phyloP scores from a whole-genome alignment of 1,140 invertebrate species.

The Coboldia fuscipes region DNA sequence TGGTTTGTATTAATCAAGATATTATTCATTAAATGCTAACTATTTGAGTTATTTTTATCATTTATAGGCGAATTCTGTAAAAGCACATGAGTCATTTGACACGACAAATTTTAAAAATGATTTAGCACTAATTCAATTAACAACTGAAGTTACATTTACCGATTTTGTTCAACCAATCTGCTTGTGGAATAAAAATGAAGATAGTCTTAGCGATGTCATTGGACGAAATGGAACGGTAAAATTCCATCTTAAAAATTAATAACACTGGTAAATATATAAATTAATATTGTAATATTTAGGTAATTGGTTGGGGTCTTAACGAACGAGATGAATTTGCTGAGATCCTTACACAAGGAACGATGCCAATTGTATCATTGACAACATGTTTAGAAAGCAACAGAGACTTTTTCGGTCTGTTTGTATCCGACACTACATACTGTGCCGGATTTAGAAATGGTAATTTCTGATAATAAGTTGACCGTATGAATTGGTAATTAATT shows the following conservation, averaged over 20 bases:
- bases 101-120: slow-evolving; percentile 24
- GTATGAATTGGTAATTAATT: too few relatives aligned
- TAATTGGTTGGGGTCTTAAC: slow-evolving; percentile 38
- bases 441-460: neutral
- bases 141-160: slow-evolving; percentile 25
- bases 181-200: slow-evolving; percentile 25
- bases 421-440: neutral
- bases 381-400: slow-evolving; percentile 14
- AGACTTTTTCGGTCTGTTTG: neutral
- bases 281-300: too few relatives aligned
- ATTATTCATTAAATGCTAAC: too few relatives aligned
- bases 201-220: slow-evolving; percentile 21
- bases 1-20: slow-evolving; percentile 9
- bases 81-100: slow-evolving; percentile 2
- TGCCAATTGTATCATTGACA: slow-evolving; percentile 24
- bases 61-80: too few relatives aligned
- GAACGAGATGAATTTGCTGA: neutral
- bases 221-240: slow-evolving; percentile 20
- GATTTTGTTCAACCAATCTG: slow-evolving; percentile 42
- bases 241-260: too few relatives aligned
- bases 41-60: too few relatives aligned
- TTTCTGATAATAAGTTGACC: too few relatives aligned
- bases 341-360: slow-evolving; percentile 23
- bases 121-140: slow-evolving; percentile 35
- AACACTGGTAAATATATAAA: too few relatives aligned